Evolutionary conservation across 2,888 invertebrate species (phyloP), one percentile per base, ranked within the genome.

Genomic region (Sycophila texana): DNA sequence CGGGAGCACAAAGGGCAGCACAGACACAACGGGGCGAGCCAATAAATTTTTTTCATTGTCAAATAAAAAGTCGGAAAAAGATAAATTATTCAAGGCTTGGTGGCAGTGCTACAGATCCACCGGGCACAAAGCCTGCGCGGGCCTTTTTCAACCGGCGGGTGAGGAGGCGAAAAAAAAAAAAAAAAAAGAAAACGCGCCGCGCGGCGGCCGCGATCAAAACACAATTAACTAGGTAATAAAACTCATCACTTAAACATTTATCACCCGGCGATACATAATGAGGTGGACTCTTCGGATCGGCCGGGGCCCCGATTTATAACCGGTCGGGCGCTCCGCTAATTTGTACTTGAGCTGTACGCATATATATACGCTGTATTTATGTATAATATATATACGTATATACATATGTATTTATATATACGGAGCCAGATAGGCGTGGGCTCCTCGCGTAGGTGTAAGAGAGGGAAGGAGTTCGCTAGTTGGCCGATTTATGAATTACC

Each of bases 401-500:
- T 26, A 26, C 26, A 2, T 26, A 26, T 26, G 3, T 26, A 26
- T 26, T 1, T 26, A 39, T 39, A 39, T 10, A 39, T 39, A 39
- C 10, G 39, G 5, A 0, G 39, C 39, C 14, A 30, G 1, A 51
- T 22, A 4, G 51, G 22, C 47, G 22, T 51, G 51, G 53, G 20
- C 47, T 49, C n/a, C 49, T 30, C 61, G 16, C 22, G 60, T 60
- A 60, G 60, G 60, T 60, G 60, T 60, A 14, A 5, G 60, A 13
- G 47, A 20, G 51, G 12, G 5, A 26, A 30, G 30, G 22, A 30
- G 39, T 26, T 26, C 10, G 16, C 5, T 7, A 63, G 39, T 39
- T 39, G 47, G 16, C 71, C 77, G 87, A 90, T 90, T 90, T 89
- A 90, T 90, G 89, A 90, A 90, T 90, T 89, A 88, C 88, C 89